These are phyloP conservation scores for Tolypeutes matacus DNA, from an alignment of 2,797 vertebrate genomes.

Conservation along the genomic window DNA sequence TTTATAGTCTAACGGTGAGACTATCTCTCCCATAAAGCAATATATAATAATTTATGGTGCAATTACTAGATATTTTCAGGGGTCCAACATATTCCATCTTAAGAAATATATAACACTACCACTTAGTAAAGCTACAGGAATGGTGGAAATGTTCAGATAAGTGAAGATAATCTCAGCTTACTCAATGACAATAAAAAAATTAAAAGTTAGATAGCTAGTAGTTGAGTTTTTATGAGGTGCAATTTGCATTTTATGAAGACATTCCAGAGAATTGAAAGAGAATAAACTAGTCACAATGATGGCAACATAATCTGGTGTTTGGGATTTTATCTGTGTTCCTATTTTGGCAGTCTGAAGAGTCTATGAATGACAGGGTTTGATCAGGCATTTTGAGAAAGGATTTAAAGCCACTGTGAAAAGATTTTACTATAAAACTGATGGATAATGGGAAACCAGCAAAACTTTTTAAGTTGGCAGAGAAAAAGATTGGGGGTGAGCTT, in stretches of 20 bases:
- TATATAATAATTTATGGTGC: neutral
- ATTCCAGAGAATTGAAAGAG: neutral
- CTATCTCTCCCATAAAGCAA: neutral
- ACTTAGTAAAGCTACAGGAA: neutral
- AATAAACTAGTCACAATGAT: neutral
- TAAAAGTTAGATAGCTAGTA: neutral
- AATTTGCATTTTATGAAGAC: neutral
- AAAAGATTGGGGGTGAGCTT: neutral
- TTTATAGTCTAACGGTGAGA: neutral
- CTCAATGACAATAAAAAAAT: neutral
- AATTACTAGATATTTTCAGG: neutral
- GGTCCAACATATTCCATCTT: neutral
- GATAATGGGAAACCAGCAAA: neutral
- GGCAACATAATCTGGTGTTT: neutral
- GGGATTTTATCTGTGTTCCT: neutral
- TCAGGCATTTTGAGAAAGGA: neutral
- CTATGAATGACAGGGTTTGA: neutral
- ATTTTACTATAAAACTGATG: neutral
- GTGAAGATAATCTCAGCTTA: neutral
- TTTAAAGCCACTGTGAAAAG: neutral
- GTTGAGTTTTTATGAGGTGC: neutral
- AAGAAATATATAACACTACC: neutral
- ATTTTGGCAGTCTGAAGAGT: neutral
- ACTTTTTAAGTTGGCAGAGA: neutral
- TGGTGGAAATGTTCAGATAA: neutral